These are phyloP conservation scores for Drosophila acutilabella DNA, from an alignment of 2,888 invertebrate genomes.

Conservation along the genomic window DNA sequence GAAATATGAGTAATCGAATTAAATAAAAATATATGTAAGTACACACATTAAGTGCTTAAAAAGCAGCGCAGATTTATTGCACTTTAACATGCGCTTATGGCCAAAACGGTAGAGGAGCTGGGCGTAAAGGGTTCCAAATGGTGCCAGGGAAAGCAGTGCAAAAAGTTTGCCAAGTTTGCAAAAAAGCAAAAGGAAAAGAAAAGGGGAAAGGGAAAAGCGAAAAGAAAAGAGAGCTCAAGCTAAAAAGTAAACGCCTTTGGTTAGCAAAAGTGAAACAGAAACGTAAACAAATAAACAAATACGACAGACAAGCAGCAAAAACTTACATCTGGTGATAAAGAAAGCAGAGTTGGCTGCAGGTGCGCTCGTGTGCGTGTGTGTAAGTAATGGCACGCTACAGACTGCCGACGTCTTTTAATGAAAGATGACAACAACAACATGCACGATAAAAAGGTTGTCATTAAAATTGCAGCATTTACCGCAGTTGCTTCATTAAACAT, in stretches of 20 bases:
- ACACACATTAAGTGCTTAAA: conserved; percentile 3
- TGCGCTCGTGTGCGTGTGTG: conserved; percentile 14
- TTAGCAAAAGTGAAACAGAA: conserved; percentile 73
- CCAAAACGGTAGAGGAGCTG: conserved; percentile 11
- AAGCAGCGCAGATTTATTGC: conserved; percentile 15
- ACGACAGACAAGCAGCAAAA: conserved; percentile 42
- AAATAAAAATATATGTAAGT: neutral
- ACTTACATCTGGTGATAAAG: conserved; percentile 83
- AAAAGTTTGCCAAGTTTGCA: conserved; percentile 43
- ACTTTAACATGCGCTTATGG: conserved; percentile 28
- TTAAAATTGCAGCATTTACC: conserved; percentile 70
- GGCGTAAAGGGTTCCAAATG: conserved; percentile 39
- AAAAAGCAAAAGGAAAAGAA: conserved; percentile 35
- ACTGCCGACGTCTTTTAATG: conserved; percentile 59
- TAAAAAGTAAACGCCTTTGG: conserved; percentile 68
- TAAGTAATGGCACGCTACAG: conserved; percentile 1
- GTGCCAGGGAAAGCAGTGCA: conserved; percentile 56
- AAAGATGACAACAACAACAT: conserved; percentile 78
- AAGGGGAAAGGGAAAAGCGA: neutral
- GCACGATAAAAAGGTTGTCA: conserved; percentile 71
- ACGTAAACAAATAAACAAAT: conserved; percentile 70
- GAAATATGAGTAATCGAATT: conserved; percentile 12
- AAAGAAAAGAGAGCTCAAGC: conserved; percentile 15
- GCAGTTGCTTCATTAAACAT: conserved; percentile 61
- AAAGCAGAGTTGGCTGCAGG: conserved; percentile 40